phyloP scores from a whole-genome alignment of 23 tunicate species.

The Aplidium turbinatum region DNA sequence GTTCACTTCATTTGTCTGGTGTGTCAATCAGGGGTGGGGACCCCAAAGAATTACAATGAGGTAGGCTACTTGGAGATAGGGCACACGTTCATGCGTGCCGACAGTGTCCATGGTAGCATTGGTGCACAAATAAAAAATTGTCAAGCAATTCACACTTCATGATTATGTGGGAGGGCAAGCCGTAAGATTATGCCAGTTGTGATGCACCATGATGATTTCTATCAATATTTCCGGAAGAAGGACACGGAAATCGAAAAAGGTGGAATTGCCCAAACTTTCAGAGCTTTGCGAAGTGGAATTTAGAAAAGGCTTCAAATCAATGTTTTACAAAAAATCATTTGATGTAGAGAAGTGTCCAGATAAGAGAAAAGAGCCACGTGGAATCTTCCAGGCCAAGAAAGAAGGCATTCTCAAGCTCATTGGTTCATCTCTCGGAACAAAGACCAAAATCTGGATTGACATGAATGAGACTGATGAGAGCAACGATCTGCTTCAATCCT shows the following conservation, averaged over 20 bases:
- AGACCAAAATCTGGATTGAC: neutral
- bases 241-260: conserved; percentile 12
- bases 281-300: neutral
- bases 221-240: conserved; percentile 17
- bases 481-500: neutral
- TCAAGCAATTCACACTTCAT: conserved; percentile 8
- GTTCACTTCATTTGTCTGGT: conserved; percentile 1
- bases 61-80: neutral
- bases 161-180: conserved; percentile 6
- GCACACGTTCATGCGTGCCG: conserved; percentile 31
- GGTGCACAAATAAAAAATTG: conserved; percentile 16
- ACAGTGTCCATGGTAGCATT: conserved; percentile 27
- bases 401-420: conserved; percentile 16
- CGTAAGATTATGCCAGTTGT: conserved; percentile 5
- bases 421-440: neutral
- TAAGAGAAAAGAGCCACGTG: neutral
- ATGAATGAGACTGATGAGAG: conserved; percentile 1
- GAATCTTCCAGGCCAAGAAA: neutral
- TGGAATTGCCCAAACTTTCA: neutral
- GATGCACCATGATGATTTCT: conserved; percentile 3
- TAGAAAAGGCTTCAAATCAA: conserved; percentile 1
- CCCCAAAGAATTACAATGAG: neutral
- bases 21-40: conserved; percentile 25
- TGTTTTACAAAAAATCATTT: conserved; percentile 6
- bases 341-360: neutral